Evolutionary conservation across 35 echinoderm and acorn worm genomes (phyloP).

Genomic region (Stichopus chloronotus): DNA sequence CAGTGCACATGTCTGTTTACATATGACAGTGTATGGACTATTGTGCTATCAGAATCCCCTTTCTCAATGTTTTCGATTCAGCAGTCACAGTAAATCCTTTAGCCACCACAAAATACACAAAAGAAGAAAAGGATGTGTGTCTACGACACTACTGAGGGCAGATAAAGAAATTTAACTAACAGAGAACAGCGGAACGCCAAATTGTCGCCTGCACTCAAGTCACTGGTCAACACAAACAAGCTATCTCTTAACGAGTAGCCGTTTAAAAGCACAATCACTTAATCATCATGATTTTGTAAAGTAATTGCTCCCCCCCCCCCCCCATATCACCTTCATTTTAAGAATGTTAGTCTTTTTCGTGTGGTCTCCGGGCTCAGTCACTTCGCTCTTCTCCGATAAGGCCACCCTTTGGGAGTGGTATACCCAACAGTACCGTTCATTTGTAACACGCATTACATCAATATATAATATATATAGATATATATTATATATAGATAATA

Average conservation of each 20-base stretch:
- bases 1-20: not conserved
- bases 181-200: not conserved
- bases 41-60: not conserved
- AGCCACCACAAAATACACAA: not conserved
- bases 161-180: not conserved
- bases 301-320: not conserved
- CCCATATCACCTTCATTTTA: not conserved
- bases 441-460: too few relatives aligned
- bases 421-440: too few relatives aligned
- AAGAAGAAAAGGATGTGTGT: not conserved
- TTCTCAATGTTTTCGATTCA: not conserved
- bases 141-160: not conserved
- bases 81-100: not conserved
- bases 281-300: not conserved
- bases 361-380: too few relatives aligned
- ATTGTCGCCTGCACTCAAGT: not conserved
- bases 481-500: too few relatives aligned
- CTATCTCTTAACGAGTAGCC: not conserved
- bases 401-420: too few relatives aligned
- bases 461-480: too few relatives aligned
- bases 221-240: not conserved
- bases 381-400: too few relatives aligned
- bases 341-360: not conserved
- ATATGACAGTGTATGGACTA: not conserved
- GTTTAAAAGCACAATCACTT: not conserved